These are phyloP conservation scores for Siphamia tubifer DNA, from an alignment of 2,113 vertebrate species.

Conservation along the genomic window DNA sequence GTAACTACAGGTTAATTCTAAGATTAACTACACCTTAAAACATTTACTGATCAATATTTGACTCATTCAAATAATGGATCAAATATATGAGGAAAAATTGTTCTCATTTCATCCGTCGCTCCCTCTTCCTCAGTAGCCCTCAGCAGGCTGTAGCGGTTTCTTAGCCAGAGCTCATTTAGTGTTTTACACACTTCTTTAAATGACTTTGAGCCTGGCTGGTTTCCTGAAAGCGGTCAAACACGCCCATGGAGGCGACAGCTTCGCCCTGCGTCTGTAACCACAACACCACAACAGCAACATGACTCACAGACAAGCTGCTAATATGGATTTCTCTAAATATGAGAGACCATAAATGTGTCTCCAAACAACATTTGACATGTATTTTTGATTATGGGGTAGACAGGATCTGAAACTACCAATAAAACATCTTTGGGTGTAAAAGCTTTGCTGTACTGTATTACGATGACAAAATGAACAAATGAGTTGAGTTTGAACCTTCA, in stretches of 20 bases:
- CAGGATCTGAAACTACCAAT: constrained; percentile 14
- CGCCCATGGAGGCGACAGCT: constrained; percentile 67
- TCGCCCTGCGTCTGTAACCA: constrained; percentile 51
- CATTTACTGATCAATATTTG: too few relatives aligned
- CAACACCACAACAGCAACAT: constrained; percentile 62
- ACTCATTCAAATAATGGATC: too few relatives aligned
- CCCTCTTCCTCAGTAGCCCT: constrained; percentile 38
- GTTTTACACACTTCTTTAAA: constrained; percentile 72
- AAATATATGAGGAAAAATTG: too few relatives aligned
- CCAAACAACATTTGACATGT: constrained; percentile 43
- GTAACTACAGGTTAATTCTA: too few relatives aligned
- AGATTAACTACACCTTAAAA: too few relatives aligned
- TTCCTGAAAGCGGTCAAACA: constrained; percentile 57
- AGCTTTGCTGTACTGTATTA: neutral
- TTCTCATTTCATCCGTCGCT: too few relatives aligned
- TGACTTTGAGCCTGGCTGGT: constrained; percentile 49
- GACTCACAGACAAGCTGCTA: constrained; percentile 36
- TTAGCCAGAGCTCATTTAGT: constrained; percentile 56
- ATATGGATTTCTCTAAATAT: constrained; percentile 18
- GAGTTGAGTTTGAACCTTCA: neutral
- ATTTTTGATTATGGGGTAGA: constrained; percentile 30
- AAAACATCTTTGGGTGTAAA: constrained; percentile 13
- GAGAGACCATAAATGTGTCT: constrained; percentile 26
- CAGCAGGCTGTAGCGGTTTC: constrained; percentile 49
- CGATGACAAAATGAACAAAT: neutral